These are phyloP conservation scores for Caenorhabditis sinica DNA, from an alignment of 2,888 invertebrate species.

Conservation along the genomic window DNA sequence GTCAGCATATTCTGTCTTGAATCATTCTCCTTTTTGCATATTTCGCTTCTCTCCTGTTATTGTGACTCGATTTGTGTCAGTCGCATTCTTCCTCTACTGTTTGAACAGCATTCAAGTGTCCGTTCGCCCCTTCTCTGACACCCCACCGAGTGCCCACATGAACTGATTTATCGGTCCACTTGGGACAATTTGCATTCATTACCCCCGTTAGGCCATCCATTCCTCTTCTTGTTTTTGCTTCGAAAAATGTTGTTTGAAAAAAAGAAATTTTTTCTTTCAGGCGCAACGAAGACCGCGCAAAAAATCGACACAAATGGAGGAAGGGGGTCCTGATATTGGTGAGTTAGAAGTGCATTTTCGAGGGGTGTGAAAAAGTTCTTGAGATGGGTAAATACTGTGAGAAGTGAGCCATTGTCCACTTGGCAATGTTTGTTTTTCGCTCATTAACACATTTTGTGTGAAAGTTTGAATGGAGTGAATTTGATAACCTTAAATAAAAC, in stretches of 20 bases:
- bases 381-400: slow-evolving; percentile 27
- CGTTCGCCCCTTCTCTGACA: slow-evolving; percentile 34
- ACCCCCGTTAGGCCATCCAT: slow-evolving; percentile 7
- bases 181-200: slow-evolving; percentile 56
- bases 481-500: neutral
- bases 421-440: slow-evolving; percentile 11
- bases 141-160: slow-evolving; percentile 50
- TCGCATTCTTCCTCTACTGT: slow-evolving; percentile 25
- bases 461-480: neutral
- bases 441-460: neutral
- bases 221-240: slow-evolving; percentile 5
- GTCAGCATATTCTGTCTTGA: neutral
- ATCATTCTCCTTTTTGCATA: neutral
- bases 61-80: slow-evolving; percentile 12
- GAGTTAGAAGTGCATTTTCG: neutral
- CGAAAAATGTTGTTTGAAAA: neutral
- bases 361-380: slow-evolving; percentile 39
- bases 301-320: slow-evolving; percentile 23
- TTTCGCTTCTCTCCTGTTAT: neutral
- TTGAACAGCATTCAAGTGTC: slow-evolving; percentile 47
- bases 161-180: slow-evolving; percentile 58
- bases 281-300: neutral
- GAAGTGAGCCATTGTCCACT: slow-evolving; percentile 21
- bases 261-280: slow-evolving; percentile 17
- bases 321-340: slow-evolving; percentile 29